Conservation (phyloP, 2,888 invertebrate species). For the Abrostola triplasia region DNA sequence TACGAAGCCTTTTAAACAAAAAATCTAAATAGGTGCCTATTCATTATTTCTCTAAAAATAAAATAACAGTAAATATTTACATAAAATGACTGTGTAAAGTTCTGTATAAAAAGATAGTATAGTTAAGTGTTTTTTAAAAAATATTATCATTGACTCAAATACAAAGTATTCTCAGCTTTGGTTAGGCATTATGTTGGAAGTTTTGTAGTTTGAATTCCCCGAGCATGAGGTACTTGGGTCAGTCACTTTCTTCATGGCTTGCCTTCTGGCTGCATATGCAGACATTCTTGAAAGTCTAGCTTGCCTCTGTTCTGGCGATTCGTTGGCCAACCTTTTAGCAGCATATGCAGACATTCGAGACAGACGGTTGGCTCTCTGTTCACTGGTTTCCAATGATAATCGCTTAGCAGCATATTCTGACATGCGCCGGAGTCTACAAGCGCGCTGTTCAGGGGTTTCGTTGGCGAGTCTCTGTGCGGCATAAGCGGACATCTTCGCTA, state of each 20-base stretch:
- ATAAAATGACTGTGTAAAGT: conserved; percentile 33
- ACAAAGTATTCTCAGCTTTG: conserved; percentile 60
- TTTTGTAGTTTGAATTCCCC: conserved; percentile 31
- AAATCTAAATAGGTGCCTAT: conserved; percentile 11
- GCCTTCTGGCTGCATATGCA: conserved; percentile 80
- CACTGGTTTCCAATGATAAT: conserved; percentile 75
- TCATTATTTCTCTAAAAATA: conserved; percentile 28
- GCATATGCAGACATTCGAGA: conserved; percentile 84
- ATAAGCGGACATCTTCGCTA: conserved; percentile 84
- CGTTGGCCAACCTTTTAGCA: conserved; percentile 78
- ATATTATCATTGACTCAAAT: conserved; percentile 27
- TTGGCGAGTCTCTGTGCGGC: conserved; percentile 82
- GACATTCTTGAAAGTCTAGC: conserved; percentile 79
- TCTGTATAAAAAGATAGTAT: conserved; percentile 46
- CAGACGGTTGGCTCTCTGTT: conserved; percentile 77
- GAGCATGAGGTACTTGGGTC: conserved; percentile 29
- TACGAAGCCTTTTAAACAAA: conserved; percentile 28
- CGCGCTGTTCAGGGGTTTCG: conserved; percentile 79
- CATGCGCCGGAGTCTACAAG: conserved; percentile 78
- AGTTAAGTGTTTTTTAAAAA: conserved; percentile 25
- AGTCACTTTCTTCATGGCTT: conserved; percentile 71
- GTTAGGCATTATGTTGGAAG: conserved; percentile 49
- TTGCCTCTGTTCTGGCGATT: conserved; percentile 78
- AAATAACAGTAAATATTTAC: conserved; percentile 20
- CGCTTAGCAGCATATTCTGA: conserved; percentile 82